Conservation (phyloP, 2,888 invertebrate genomes). For the Pyrrhosoma nymphula region DNA sequence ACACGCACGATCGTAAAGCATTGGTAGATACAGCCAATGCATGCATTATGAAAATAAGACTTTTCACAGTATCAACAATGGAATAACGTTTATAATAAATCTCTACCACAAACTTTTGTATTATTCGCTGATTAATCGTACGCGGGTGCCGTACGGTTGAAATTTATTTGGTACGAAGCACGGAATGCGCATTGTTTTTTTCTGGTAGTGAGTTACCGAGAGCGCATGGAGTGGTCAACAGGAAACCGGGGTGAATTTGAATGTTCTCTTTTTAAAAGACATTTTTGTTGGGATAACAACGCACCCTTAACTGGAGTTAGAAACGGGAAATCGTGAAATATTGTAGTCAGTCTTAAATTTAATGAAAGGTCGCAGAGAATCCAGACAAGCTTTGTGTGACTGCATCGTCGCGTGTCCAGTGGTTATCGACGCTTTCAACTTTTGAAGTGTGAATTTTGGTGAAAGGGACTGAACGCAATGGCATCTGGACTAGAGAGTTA, state of each 20-base stretch:
- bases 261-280: neutral
- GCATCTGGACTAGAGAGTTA: conserved; percentile 92
- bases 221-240: too few relatives aligned
- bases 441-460: neutral
- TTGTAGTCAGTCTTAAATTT: neutral
- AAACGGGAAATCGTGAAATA: neutral
- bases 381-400: neutral
- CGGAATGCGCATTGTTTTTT: neutral
- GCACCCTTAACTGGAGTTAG: neutral
- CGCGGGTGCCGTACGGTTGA: too few relatives aligned
- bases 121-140: too few relatives aligned
- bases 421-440: neutral
- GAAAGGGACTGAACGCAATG: conserved; percentile 79
- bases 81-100: too few relatives aligned
- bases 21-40: neutral
- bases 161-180: too few relatives aligned
- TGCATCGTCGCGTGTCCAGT: neutral
- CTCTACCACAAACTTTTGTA: too few relatives aligned
- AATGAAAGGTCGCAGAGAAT: neutral
- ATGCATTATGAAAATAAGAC: neutral
- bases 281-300: neutral
- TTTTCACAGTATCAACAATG: too few relatives aligned
- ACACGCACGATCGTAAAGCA: neutral
- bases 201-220: too few relatives aligned
- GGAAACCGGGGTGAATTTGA: neutral